A percentile compares a stretch with the other conserved stretches of the same genome.
phyloP scores from a whole-genome alignment of 2,113 vertebrate genomes.

The Strix uralensis region DNA sequence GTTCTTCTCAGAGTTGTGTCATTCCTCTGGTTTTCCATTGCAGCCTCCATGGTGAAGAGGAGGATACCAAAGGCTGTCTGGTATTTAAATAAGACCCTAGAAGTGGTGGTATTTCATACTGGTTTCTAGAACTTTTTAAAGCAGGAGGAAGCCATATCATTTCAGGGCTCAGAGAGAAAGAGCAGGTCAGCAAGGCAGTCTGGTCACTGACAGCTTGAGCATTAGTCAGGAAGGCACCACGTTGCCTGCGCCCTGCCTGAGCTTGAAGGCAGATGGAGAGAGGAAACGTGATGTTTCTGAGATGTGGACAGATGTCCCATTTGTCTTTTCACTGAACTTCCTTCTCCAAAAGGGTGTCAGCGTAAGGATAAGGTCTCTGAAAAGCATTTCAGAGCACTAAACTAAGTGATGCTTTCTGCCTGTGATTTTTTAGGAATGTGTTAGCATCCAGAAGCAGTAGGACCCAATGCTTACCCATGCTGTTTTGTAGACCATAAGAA shows the following conservation, averaged over 20 bases:
- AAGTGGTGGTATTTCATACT: not conserved
- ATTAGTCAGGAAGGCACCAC: fast-evolving
- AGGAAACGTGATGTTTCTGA: not conserved
- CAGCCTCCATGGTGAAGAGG: not conserved
- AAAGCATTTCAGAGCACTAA: not conserved
- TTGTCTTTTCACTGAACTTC: not conserved
- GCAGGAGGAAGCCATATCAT: not conserved
- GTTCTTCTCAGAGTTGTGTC: not conserved
- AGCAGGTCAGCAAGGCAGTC: not conserved
- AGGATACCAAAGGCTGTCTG: not conserved
- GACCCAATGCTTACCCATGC: not conserved
- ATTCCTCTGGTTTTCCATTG: not conserved
- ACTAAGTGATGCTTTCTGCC: not conserved
- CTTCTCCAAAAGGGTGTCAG: not conserved
- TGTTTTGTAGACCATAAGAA: not conserved
- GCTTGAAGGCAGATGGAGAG: not conserved
- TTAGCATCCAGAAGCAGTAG: not conserved
- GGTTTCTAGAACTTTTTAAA: not conserved
- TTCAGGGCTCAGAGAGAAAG: not conserved
- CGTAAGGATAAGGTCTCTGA: not conserved
- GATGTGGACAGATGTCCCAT: not conserved
- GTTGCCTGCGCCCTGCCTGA: not conserved
- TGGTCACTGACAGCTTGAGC: not conserved
- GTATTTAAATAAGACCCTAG: not conserved
- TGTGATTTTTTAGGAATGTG: not conserved